Conservation (phyloP, 2,888 invertebrate genomes). For the Spisula solida region DNA sequence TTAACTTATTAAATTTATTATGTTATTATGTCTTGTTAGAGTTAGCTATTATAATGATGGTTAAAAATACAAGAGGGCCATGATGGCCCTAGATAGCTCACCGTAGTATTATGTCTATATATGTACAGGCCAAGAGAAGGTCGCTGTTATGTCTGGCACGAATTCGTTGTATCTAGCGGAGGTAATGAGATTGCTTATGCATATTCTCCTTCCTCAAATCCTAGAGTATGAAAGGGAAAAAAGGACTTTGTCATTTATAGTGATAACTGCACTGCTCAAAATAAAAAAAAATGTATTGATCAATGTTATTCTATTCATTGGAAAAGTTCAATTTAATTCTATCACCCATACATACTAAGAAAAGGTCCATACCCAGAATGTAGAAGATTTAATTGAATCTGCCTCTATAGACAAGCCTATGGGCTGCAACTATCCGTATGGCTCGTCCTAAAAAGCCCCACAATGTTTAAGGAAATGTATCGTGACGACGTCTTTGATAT, state of each 20-base stretch:
- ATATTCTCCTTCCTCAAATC: constrained; percentile 46
- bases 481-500: constrained; percentile 44
- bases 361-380: constrained; percentile 54
- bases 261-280: constrained; percentile 58
- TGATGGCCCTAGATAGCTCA: no score
- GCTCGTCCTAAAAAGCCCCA: constrained; percentile 39
- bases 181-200: constrained; percentile 60
- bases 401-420: constrained; percentile 18
- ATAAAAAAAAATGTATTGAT: constrained; percentile 56
- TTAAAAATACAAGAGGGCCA: no score
- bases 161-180: constrained; percentile 44
- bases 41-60: no score
- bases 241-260: constrained; percentile 51
- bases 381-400: constrained; percentile 39
- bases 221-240: constrained; percentile 26
- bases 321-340: constrained; percentile 40
- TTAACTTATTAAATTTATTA: no score
- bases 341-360: constrained; percentile 49
- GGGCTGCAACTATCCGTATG: constrained; percentile 48
- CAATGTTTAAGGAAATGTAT: constrained; percentile 50
- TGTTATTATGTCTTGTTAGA: no score
- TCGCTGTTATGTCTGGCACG: constrained; percentile 58
- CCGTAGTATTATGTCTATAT: no score
- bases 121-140: no score
- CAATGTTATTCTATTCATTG: constrained; percentile 58